Conservation (phyloP, 2,113 vertebrate genomes). For the Amblyopsis rosae region DNA sequence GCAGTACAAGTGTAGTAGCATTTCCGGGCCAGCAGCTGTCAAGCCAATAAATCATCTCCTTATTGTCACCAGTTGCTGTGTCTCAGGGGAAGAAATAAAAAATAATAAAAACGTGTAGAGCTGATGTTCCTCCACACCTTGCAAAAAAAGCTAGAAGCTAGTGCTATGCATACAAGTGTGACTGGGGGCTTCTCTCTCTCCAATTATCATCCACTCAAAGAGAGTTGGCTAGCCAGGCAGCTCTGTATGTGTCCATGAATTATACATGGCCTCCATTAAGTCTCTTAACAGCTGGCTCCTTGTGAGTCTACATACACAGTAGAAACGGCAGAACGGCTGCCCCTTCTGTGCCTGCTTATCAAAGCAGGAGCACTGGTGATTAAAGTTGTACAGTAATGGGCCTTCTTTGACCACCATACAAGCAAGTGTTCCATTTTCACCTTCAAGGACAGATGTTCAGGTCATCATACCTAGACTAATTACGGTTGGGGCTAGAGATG, state of each 20-base stretch:
- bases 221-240: constrained; percentile 38
- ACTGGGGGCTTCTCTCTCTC: constrained; percentile 25
- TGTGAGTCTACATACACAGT: constrained; percentile 35
- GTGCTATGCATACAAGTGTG: constrained; percentile 7
- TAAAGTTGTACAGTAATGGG: constrained; percentile 45
- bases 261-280: constrained; percentile 61
- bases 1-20: not conserved
- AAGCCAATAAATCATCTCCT: constrained; percentile 34
- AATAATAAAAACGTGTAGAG: constrained; percentile 17
- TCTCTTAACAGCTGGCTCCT: constrained; percentile 65
- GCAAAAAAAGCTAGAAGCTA: constrained; percentile 6
- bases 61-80: constrained; percentile 2
- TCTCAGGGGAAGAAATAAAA: constrained; percentile 10
- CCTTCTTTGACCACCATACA: constrained; percentile 51
- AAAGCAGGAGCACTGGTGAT: constrained; percentile 57
- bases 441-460: constrained; percentile 43
- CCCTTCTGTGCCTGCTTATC: constrained; percentile 50
- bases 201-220: constrained; percentile 48
- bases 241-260: constrained; percentile 55
- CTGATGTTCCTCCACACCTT: constrained; percentile 7
- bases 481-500: constrained; percentile 19
- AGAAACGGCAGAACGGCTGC: constrained; percentile 32
- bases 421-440: constrained; percentile 53
- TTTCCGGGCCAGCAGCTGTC: not conserved
- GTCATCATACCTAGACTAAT: constrained; percentile 17